Evolutionary conservation across 2,888 invertebrate species (phyloP), one percentile per base, ranked within the genome.

Genomic region (Apamea monoglypha): DNA sequence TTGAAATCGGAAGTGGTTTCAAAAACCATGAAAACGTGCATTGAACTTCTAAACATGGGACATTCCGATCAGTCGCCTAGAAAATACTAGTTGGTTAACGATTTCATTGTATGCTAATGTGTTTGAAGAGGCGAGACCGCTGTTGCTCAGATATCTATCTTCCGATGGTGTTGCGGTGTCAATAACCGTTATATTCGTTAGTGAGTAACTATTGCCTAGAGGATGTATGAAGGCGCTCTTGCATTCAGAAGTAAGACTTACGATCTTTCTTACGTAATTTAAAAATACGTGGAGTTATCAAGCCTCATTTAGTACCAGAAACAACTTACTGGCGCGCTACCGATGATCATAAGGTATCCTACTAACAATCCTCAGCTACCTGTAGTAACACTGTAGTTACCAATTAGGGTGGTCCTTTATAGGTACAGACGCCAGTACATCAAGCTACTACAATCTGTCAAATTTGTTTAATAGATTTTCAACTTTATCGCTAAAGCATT

Each of bases 91-190:
- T 77, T 80, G 82, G 74, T 80, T 88, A 86, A 88, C 83, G 82
- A 86, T 83, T 82, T 86, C 90, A 91, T 91, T 92, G 91, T 92
- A 91, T 91, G 91, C 80, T 90, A 91, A 91, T 91, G 74, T 69
- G 72, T 81, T 83, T 80, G 79, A 66, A 82, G 76, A 86, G 78
- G 72, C 76, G 76, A 79, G 81, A 83, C 78, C 82, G 68, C 40
- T 74, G 77, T 67, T 70, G 71, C 68, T 88, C 50, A 78, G 83
- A 83, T 81, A 74, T 81, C 77, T 78, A 85, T 85, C 88, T 86
- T 80, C 64, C 68, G 64, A 81, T 74, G 68, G 64, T 80, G 80
- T 68, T 72, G 74, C 56, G 44, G 64, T 88, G 87, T 81, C 80
- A 84, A 71, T 80, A 80, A 80, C 89, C 83, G 87, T 84, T 89